Evolutionary conservation across 2,888 invertebrate species (phyloP).

Genomic region (Peribatodes rhomboidaria): DNA sequence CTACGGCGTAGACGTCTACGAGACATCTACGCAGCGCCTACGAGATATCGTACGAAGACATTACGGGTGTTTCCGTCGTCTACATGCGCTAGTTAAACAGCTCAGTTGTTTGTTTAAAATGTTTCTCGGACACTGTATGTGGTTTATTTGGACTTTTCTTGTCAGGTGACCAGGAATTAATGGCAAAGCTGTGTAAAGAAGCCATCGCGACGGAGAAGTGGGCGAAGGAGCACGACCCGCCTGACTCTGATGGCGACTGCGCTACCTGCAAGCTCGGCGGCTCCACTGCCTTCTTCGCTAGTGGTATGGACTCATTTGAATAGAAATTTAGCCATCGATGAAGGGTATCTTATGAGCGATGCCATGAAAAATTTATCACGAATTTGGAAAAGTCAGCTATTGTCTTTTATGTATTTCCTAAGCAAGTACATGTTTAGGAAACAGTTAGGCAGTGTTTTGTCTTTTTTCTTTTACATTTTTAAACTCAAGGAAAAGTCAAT

Average conservation of each 20-base stretch:
- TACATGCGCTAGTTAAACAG: no score
- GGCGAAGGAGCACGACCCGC: slow-evolving; percentile 66
- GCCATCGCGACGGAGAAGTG: slow-evolving; percentile 72
- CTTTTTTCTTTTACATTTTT: no score
- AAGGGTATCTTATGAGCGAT: no score
- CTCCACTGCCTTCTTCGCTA: slow-evolving; percentile 75
- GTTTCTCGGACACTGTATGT: neutral
- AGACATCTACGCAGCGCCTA: neutral
- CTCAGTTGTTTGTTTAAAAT: neutral
- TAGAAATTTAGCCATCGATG: no score
- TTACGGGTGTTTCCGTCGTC: no score
- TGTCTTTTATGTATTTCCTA: no score
- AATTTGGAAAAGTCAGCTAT: no score
- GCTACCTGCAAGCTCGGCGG: slow-evolving; percentile 71
- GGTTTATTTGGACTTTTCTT: neutral
- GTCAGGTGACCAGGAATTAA: slow-evolving; percentile 74
- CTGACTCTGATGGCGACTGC: slow-evolving; percentile 61
- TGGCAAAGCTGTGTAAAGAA: slow-evolving; percentile 74
- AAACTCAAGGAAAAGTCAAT: no score
- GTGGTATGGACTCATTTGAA: slow-evolving; percentile 56
- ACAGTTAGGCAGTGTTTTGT: no score
- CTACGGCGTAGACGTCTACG: slow-evolving; percentile 5
- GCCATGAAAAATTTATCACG: neutral
- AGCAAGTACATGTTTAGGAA: no score
- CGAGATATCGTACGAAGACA: no score